These are phyloP conservation scores for Standfussiana lucernea DNA, from an alignment of 2,888 invertebrate genomes.

Conservation along the genomic window DNA sequence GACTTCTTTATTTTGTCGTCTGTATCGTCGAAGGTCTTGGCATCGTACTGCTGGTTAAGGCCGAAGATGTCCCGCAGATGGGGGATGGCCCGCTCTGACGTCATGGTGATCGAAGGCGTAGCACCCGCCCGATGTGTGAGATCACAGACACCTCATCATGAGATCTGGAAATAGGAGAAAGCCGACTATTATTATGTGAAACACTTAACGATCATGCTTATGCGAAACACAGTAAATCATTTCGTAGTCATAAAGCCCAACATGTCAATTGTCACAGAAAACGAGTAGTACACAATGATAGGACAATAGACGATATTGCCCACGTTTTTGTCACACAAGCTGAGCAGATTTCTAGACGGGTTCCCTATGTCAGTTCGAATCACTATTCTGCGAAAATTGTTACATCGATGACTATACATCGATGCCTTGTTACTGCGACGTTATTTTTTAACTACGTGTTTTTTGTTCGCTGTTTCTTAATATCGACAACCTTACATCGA, in stretches of 20 bases:
- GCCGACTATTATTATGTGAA: conserved; percentile 28
- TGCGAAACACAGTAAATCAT: conserved; percentile 22
- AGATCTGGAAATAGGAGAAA: conserved; percentile 83
- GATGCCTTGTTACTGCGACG: no score
- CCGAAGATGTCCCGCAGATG: conserved; percentile 94
- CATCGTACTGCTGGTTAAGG: conserved; percentile 90
- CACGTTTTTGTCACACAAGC: conserved; percentile 58
- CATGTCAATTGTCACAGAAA: conserved; percentile 33
- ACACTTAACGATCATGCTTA: background rate
- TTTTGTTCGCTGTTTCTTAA: no score
- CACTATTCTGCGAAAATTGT: no score
- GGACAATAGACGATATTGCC: conserved; percentile 56
- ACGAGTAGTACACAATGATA: conserved; percentile 41
- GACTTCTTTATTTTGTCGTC: conserved; percentile 90
- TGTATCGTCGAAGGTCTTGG: conserved; percentile 86
- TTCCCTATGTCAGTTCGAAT: no score
- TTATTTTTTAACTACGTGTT: no score
- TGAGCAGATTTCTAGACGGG: conserved; percentile 61
- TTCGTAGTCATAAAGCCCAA: conserved; percentile 10
- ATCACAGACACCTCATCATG: conserved; percentile 87
- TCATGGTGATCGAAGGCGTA: conserved; percentile 87
- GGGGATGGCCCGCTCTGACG: conserved; percentile 94
- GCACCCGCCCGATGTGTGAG: conserved; percentile 72
- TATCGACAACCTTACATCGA: no score
- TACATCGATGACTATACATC: no score